Percentiles rank a stretch among this genome's conserved stretches.
Conservation (phyloP, 2,888 invertebrate genomes). For the Athripsodes cinereus region DNA sequence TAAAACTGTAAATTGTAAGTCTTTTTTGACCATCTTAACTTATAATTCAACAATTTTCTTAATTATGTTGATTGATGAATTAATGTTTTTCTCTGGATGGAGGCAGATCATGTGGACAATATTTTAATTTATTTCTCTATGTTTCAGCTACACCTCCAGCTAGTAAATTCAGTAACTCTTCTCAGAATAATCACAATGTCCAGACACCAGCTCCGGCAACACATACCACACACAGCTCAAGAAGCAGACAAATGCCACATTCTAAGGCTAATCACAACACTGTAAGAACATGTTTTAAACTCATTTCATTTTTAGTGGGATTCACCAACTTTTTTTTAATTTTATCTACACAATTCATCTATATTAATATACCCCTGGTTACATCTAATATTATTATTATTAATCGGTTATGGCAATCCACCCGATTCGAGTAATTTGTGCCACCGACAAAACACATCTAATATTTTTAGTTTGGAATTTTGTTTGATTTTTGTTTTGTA, state of each 20-base stretch:
- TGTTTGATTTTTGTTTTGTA: too few relatives aligned
- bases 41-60: background rate
- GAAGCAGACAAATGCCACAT: conserved; percentile 30
- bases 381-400: too few relatives aligned
- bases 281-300: background rate
- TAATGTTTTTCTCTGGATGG: background rate
- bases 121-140: background rate
- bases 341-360: too few relatives aligned
- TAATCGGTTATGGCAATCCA: too few relatives aligned
- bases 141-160: conserved; percentile 2
- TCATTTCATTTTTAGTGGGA: too few relatives aligned
- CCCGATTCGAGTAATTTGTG: too few relatives aligned
- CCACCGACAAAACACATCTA: too few relatives aligned
- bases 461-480: too few relatives aligned
- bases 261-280: conserved; percentile 26
- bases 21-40: too few relatives aligned
- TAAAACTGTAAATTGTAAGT: conserved; percentile 18
- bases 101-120: background rate
- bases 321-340: too few relatives aligned
- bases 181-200: background rate
- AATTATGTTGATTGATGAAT: background rate
- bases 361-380: background rate
- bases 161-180: background rate
- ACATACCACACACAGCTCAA: conserved; percentile 3
- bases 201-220: conserved; percentile 7